Conservation (phyloP, 2,888 invertebrate species). For the Lithophane semibrunnea region DNA sequence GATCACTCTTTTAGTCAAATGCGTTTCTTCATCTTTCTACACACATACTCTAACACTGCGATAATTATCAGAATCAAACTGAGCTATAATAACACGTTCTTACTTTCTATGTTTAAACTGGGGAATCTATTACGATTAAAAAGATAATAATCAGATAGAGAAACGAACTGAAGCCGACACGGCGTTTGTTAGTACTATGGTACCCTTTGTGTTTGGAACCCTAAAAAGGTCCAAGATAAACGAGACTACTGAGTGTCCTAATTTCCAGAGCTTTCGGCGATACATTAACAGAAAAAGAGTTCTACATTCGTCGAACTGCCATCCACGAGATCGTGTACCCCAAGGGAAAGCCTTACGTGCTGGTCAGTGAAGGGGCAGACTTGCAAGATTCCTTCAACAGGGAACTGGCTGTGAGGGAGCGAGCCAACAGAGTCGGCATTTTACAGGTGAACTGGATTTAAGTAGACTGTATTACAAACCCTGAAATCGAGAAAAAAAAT, state of each 20-base stretch:
- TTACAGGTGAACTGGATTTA: slow-evolving; percentile 89
- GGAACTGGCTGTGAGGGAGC: slow-evolving; percentile 93
- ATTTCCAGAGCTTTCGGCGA: slow-evolving; percentile 89
- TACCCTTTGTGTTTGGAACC: background rate
- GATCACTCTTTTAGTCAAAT: no score
- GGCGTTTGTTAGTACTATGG: background rate
- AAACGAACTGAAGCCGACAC: background rate
- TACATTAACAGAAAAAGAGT: slow-evolving; percentile 91
- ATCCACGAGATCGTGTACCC: slow-evolving; percentile 92
- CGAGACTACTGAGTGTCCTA: background rate
- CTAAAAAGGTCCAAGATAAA: background rate
- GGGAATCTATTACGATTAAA: no score
- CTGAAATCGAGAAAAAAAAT: no score
- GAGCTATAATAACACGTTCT: no score
- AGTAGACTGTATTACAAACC: background rate
- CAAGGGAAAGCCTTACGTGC: slow-evolving; percentile 89
- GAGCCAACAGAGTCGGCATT: slow-evolving; percentile 93
- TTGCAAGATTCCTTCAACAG: slow-evolving; percentile 91
- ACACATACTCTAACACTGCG: no score
- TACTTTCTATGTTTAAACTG: no score
- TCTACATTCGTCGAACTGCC: slow-evolving; percentile 89
- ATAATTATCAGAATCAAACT: no score
- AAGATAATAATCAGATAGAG: background rate
- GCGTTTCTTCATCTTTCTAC: no score
- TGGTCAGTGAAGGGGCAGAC: slow-evolving; percentile 91